Evolutionary conservation across 2,888 invertebrate species (phyloP).

Genomic region (Lasioglossum leucozonium): DNA sequence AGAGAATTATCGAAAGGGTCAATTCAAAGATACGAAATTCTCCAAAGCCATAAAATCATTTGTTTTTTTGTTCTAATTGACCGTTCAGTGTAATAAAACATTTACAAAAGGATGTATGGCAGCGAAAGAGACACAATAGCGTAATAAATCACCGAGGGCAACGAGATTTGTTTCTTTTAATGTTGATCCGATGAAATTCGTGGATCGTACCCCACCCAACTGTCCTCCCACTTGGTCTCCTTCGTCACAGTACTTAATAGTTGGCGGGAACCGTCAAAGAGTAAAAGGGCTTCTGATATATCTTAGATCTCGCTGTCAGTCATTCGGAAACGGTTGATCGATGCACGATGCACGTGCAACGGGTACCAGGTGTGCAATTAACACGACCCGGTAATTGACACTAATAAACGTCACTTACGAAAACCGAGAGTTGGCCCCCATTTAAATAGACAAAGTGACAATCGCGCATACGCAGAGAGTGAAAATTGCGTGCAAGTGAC

Average conservation of each 20-base stretch:
- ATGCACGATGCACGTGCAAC: background rate
- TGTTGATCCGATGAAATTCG: background rate
- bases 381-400: background rate
- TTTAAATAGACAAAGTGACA: background rate
- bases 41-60: background rate
- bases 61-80: background rate
- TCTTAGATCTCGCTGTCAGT: background rate
- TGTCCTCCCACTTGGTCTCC: constrained; percentile 17
- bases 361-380: background rate
- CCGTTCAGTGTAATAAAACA: background rate
- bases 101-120: background rate
- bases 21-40: constrained; percentile 14
- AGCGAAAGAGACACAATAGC: background rate
- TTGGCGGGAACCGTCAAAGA: constrained; percentile 41
- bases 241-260: constrained; percentile 20
- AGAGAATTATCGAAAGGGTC: background rate
- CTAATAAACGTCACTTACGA: background rate
- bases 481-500: background rate
- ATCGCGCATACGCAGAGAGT: background rate
- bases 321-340: constrained; percentile 34
- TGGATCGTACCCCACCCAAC: background rate
- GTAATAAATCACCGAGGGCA: background rate
- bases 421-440: background rate
- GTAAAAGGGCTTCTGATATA: constrained; percentile 24
- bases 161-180: background rate